phyloP scores from a whole-genome alignment of 1,140 invertebrate species.

The Phenacoccus solenopsis region DNA sequence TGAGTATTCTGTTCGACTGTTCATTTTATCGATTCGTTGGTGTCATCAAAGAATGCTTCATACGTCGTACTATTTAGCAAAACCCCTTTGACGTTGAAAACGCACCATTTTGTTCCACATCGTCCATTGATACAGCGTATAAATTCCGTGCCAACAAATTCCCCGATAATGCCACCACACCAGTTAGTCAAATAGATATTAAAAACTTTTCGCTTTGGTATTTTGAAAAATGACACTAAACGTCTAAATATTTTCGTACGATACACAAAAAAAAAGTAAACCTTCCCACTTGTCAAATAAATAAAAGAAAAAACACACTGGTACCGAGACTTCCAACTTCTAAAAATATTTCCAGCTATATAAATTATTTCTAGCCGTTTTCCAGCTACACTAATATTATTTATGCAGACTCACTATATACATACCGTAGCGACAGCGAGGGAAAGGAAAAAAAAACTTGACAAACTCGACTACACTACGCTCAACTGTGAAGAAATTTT shows the following conservation, averaged over 20 bases:
- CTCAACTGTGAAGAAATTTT: background rate
- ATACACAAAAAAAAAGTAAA: background rate
- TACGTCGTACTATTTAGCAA: no score
- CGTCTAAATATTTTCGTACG: background rate
- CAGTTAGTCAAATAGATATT: background rate
- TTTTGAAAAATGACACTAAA: background rate
- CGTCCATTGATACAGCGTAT: no score
- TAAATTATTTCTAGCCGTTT: background rate
- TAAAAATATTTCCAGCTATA: background rate
- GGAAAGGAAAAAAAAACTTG: conserved; percentile 2
- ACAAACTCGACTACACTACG: background rate
- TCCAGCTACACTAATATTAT: background rate
- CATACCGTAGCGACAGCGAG: background rate
- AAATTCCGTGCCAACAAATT: background rate
- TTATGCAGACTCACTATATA: background rate
- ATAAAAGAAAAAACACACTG: background rate
- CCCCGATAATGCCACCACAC: background rate
- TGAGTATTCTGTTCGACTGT: no score
- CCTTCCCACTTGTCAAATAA: background rate
- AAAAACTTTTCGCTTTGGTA: background rate
- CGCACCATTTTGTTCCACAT: no score
- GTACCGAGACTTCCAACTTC: background rate
- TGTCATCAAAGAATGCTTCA: no score
- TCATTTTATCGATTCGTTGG: no score
- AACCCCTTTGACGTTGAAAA: no score